These are phyloP conservation scores for Chrysopa pallens DNA, from an alignment of 1,140 invertebrate species.

Conservation along the genomic window DNA sequence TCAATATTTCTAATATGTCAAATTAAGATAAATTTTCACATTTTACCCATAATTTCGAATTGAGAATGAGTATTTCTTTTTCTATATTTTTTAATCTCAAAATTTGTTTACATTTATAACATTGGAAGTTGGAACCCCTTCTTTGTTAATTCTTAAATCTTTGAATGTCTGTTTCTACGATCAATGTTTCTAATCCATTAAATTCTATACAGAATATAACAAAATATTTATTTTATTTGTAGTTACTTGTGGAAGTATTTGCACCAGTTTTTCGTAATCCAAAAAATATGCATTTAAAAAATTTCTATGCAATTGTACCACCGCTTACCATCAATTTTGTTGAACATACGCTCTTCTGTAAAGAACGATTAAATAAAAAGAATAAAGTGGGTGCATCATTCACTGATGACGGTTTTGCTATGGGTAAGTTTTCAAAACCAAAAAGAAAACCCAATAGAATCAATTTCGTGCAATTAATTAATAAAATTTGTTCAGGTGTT, in stretches of 20 bases:
- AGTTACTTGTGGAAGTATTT: slow-evolving; percentile 85
- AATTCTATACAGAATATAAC: no score
- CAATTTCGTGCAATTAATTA: neutral
- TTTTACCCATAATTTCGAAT: no score
- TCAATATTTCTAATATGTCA: no score
- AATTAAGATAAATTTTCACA: no score
- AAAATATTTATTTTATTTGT: slow-evolving; percentile 11
- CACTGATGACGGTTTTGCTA: slow-evolving; percentile 95
- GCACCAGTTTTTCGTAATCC: slow-evolving; percentile 67
- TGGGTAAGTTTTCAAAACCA: slow-evolving; percentile 41
- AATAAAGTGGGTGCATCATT: slow-evolving; percentile 75
- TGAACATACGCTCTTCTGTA: slow-evolving; percentile 79
- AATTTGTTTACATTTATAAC: no score
- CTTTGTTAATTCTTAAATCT: no score
- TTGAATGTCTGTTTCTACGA: no score
- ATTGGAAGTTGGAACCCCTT: no score
- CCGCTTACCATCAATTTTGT: slow-evolving; percentile 89
- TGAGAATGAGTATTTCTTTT: no score
- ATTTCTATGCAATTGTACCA: slow-evolving; percentile 89
- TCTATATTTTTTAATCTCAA: no score
- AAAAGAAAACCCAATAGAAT: neutral
- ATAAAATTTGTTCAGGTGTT: slow-evolving; percentile 16
- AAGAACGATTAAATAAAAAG: slow-evolving; percentile 81
- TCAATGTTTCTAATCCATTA: no score
- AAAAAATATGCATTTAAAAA: slow-evolving; percentile 79